Evolutionary conservation across 37 sponge, comb jelly and placozoan species (phyloP).

Genomic region (Diacarnus erythraeanus): DNA sequence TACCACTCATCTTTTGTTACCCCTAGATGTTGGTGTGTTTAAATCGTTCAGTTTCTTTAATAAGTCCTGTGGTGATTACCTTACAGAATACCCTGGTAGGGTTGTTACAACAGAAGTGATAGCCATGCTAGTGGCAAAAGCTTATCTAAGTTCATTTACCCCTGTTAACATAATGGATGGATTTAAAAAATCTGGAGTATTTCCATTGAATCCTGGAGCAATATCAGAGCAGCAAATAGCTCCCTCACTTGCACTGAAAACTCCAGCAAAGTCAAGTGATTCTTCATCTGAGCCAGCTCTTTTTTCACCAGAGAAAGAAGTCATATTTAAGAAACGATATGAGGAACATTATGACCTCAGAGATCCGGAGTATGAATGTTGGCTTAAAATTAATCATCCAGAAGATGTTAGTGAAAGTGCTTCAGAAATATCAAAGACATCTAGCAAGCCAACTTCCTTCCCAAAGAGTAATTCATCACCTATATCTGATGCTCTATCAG

Average conservation of each 20-base stretch:
- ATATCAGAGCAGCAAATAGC: background rate
- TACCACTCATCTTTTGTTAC: background rate
- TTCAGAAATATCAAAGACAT: background rate
- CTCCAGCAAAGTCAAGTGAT: background rate
- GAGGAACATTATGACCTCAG: background rate
- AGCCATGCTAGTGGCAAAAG: background rate
- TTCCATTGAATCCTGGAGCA: too few relatives aligned
- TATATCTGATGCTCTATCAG: background rate
- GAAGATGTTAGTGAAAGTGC: background rate
- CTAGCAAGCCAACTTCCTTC: background rate
- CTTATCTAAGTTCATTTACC: background rate
- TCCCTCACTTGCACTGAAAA: background rate
- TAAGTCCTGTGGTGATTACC: background rate
- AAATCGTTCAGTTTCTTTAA: background rate
- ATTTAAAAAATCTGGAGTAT: background rate
- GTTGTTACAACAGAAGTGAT: background rate
- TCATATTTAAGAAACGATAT: background rate
- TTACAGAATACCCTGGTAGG: background rate
- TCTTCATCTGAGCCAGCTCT: background rate
- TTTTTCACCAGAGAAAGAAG: background rate
- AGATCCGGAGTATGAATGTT: background rate
- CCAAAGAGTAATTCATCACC: background rate
- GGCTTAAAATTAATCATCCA: background rate
- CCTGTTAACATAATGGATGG: background rate
- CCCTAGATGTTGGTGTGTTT: background rate